phyloP scores from a whole-genome alignment of 2,113 vertebrate species.

The Psilopsiagon aurifrons region DNA sequence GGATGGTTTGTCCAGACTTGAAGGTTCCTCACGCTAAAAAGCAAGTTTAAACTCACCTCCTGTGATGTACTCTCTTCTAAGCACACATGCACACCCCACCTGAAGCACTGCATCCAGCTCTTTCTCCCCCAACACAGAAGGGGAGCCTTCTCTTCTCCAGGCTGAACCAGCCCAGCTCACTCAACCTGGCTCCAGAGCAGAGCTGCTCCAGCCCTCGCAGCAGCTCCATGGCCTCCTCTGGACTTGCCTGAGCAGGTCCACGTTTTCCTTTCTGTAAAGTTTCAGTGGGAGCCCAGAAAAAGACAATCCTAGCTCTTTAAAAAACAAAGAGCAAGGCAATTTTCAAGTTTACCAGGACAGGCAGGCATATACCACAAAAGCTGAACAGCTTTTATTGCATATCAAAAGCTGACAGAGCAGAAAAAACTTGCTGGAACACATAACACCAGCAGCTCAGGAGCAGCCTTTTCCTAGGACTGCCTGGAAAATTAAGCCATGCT shows the following conservation, averaged over 20 bases:
- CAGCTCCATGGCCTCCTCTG: not conserved
- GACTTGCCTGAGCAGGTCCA: not conserved
- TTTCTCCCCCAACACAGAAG: not conserved
- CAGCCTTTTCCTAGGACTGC: not conserved
- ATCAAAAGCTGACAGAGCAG: not conserved
- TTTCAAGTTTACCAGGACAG: not conserved
- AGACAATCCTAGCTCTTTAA: not conserved
- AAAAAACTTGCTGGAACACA: conserved; percentile 27
- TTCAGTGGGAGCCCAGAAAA: not conserved
- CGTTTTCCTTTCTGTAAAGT: not conserved
- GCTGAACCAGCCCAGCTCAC: not conserved
- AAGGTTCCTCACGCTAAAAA: not conserved
- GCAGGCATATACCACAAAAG: not conserved
- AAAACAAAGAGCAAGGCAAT: not conserved
- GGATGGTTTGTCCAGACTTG: not conserved
- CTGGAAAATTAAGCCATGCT: not conserved
- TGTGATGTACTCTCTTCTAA: not conserved
- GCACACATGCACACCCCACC: not conserved
- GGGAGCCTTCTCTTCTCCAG: not conserved
- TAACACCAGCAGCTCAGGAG: not conserved
- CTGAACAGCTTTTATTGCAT: not conserved
- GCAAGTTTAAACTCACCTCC: not conserved
- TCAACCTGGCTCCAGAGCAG: not conserved
- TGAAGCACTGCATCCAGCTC: not conserved
- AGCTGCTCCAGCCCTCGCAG: not conserved